phyloP scores from a whole-genome alignment of 2,797 vertebrate genomes.

The Synaphobranchus kaupii region DNA sequence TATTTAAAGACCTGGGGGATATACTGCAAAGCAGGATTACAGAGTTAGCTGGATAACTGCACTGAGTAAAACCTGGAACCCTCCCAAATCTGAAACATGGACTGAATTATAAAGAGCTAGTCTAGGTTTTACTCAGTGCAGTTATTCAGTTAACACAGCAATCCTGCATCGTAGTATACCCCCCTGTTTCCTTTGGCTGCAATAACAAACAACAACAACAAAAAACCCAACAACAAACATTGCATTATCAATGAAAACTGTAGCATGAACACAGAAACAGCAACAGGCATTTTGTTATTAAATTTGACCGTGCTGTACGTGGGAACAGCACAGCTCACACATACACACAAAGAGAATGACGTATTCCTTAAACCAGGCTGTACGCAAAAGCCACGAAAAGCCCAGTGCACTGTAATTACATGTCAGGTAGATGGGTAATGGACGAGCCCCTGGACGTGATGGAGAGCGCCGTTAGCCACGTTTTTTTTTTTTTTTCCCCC shows the following conservation, averaged over 20 bases:
- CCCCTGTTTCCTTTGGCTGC: no score
- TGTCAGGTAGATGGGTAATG: not conserved
- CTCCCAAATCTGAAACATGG: no score
- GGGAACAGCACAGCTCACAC: not conserved
- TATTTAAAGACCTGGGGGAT: no score
- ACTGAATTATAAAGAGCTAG: no score
- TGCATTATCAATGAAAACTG: not conserved
- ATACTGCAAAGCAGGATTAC: no score
- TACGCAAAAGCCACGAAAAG: not conserved
- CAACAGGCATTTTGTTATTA: not conserved
- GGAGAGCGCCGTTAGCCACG: not conserved
- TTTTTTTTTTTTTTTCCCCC: not conserved
- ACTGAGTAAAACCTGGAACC: no score
- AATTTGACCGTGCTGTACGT: not conserved
- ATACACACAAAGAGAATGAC: not conserved
- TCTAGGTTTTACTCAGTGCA: no score
- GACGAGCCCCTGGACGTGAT: not conserved
- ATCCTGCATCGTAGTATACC: no score
- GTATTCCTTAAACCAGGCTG: not conserved
- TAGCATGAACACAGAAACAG: not conserved
- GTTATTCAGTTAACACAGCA: no score
- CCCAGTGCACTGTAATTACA: not conserved
- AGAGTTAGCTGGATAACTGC: no score
- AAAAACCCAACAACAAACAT: no score
- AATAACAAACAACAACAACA: no score